phyloP scores from a whole-genome alignment of 2,113 vertebrate species.

The Indicator indicator region DNA sequence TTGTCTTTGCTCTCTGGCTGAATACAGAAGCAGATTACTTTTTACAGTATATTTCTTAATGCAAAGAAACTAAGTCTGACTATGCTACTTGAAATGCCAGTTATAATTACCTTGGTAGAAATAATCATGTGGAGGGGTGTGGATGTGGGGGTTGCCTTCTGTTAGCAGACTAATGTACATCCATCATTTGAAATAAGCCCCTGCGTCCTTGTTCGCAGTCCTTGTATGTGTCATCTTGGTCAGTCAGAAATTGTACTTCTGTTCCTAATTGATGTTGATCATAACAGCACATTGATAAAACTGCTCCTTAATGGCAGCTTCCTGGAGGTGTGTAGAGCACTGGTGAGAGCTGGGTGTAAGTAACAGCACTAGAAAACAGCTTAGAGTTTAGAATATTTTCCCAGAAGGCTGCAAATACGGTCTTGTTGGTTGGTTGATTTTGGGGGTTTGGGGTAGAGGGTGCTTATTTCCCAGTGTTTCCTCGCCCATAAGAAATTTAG shows the following conservation, averaged over 20 bases:
- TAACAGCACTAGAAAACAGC: not conserved
- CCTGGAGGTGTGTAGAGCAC: not conserved
- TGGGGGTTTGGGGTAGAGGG: not conserved
- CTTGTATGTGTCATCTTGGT: not conserved
- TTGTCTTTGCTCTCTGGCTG: not conserved
- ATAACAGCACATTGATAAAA: fast-evolving
- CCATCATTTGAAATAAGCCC: not conserved
- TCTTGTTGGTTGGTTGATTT: not conserved
- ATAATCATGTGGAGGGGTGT: not conserved
- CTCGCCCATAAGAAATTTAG: not conserved
- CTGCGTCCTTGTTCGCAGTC: not conserved
- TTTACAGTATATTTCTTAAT: not conserved
- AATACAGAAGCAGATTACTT: not conserved
- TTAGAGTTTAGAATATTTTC: no score
- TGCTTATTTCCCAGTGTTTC: not conserved
- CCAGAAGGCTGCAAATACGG: not conserved
- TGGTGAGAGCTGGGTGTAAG: not conserved
- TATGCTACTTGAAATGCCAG: not conserved
- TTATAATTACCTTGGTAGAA: not conserved
- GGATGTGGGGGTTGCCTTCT: not conserved
- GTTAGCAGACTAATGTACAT: not conserved
- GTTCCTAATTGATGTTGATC: not conserved
- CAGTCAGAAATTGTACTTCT: not conserved
- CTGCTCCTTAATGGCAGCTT: not conserved
- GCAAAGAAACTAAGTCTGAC: not conserved